Base-by-base conservation (phyloP, 2,888 invertebrate genomes). In the Stegophylla sp. region DNA sequence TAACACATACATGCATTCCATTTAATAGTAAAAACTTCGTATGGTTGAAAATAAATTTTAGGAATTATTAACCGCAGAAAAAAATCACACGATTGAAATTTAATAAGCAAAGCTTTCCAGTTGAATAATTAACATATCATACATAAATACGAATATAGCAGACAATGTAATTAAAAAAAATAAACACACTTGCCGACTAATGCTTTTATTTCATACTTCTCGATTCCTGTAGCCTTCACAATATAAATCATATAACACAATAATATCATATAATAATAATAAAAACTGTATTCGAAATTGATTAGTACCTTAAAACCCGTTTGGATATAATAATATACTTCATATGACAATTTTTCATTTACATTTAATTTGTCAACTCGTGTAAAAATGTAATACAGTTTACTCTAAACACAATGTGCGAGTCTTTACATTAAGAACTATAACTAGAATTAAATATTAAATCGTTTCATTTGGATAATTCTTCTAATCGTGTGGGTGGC, bases 41-140 rank as follows among this genome's bases (percentile, higher is more conserved):
- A 15, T 12, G 3, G 20, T 43, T 12, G 43, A 64, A 43, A 23
- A 43, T 23, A 43, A 20, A 34, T 34, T 34, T 34, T 34, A 5
- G 7, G 34, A 34, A 34, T 34, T 34, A 34, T 34, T 34, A 34
- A 34, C 34, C 34, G 7, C 34, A 34, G 34, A 34, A 34, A 34
- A 34, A 34, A 9, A 7, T 53, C 59, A 26, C 12, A 13, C 26
- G 12, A 26, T 13, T 59, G 59, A 23, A 26, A n/a, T 59, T 59
- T 23, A 7, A 34, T 59, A 4, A 26, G 12, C 1, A 7, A 4
- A 59, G 59, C 1, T 59, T 28, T 59, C 59, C 3, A 12, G 45
- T 48, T 48, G 48, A 48, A 45, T 17, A 67, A 66, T n/a, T 67
- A 26, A 17, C 26, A n/a, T 67, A 15, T 67, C 26, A 67, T 67